Base-by-base conservation (phyloP, 2,113 vertebrate species). In the Apodemus speciosus region DNA sequence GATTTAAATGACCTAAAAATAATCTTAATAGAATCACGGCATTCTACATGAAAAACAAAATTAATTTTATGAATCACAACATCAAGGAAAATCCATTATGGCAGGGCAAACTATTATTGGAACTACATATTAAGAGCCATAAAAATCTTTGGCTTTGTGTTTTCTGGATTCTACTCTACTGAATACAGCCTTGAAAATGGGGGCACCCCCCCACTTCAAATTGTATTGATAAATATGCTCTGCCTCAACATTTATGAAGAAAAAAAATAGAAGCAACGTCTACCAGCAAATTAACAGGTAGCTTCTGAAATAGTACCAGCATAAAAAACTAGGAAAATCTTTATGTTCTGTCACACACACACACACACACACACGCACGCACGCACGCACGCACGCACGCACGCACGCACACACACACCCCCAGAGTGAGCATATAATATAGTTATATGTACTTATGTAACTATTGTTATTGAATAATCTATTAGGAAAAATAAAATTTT, bases 1-100 rank as follows among this genome's bases (percentile, higher is more conserved):
- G 60, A 85, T 43, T 90, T 92, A 90, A 92, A 93, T 85, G 32
- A 64, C 43, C 51, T 85, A 90, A 92, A 35, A 81, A 90, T 83
- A 88, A 86, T 89, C n/a, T 66, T 89, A 79, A 68, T 23, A 87
- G 38, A 14, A 72, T 71, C 35, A 81, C 27, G 25, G 62, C 38
- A 85, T 66, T 90, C 72, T 80, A 51, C n/a, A 72, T 76, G 62
- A 79, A 87, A 85, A 90, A 89, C 32, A 86, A 90, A 95, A 84
- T 53, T 2, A 85, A 66, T 88, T 95, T 93, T 72, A 73, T 69
- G 64, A 88, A 76, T 73, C 85, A 87, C 71, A n/a, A 94, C 14
- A 46, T 40, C 46, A 94, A 89, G 25, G 14, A 93, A 93, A 94
- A 81, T 58, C 80, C 46, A 93, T 68, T 93, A 95, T 25, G 15